Base-by-base conservation (phyloP, 1,140 invertebrate species). In the Gonatopus flavifemur region DNA sequence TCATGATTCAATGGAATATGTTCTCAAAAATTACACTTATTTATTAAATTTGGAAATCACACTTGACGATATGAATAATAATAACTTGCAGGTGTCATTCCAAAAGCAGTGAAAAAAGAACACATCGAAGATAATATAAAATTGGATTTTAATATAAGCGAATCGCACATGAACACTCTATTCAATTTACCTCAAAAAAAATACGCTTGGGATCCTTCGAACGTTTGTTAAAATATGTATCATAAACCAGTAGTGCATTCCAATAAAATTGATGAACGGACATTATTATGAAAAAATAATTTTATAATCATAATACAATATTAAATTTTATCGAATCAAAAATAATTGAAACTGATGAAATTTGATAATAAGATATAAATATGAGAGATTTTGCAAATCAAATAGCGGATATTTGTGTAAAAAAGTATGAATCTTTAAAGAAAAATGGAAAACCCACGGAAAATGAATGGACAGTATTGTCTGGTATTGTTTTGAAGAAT, bases 381-480 rank as follows among this genome's bases (percentile, higher is more conserved):
- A 72, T 66, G 62, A 40, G 49, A 25, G 51, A 72, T 24, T 74
- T 81, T 57, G 67, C 71, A 38, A 71, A 85, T 57, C 61, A 68
- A 52, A 68, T 90, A 40, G 81, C 84, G 3, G 61, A 78, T 33
- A 42, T 84, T 3, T 86, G 83, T 64, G 77, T 83, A 42, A 61
- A 82, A 3, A 82, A 85, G 60, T 91, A 87, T 65, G 70, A 80
- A 12, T 76, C 67, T 2, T 70, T 94, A n/a, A 85, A 87, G 24
- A 90, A 89, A 77, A 87, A 83, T 50, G 90, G 91, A 1, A 94
- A 94, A 78, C 91, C 92, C 8, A 77, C 71, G 9, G 47, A 67
- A 18, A 81, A 78, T 45, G 88, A 95, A 74, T 96, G 93, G 92
- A 94, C 93, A 10, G 80, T 91, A 16, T 66, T 96, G 25, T 85